Base-by-base conservation (phyloP, 1,140 invertebrate species). In the Lepidurus arcticus region DNA sequence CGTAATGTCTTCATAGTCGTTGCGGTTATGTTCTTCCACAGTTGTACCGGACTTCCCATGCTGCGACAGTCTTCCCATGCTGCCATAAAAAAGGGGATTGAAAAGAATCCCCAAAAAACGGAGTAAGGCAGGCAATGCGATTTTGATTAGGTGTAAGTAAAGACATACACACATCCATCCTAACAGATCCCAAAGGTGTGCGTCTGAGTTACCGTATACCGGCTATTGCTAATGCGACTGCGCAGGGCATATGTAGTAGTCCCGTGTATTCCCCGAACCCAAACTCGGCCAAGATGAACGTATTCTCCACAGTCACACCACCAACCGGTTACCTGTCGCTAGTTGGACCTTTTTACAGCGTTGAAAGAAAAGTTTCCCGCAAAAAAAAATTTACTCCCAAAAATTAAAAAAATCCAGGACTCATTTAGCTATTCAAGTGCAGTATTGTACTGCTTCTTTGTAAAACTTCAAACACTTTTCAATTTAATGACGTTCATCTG, bases 291-390 rank as follows among this genome's bases (percentile, higher is more conserved):
- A 65, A 65, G 53, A 65, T 65, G 53, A 65, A 65, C 53, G 16
- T 65, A 21, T 65, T 65, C 53, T 65, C 53, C n/a, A 65, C 53
- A 65, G 53, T 65, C 53, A 65, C 53, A 65, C 53, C 53, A 65
- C n/a, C 16, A 21, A 16, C 53, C 16, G 53, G 53, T 65, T 65
- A 65, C 53, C 53, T 65, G 53, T 65, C 53, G 53, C 53, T 65
- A 65, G 53, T 65, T 65, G 53, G 21, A 34, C 34, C 53, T 65
- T 9, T n/a, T 16, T 65, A 0, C 6, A 65, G 53, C 21, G 53
- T 65, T 21, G 34, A 34, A 34, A 34, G 34, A 34, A 34, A 34
- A 34, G 34, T 34, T 34, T 34, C 34, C 34, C 34, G 34, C 34
- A 34, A 34, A 34, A 34, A 34, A 34, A 34, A 4, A 3, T 34